Percentiles rank a stretch among this genome's conserved stretches.
Conservation (phyloP, 2,113 vertebrate species). For the Neomonachus schauinslandi region DNA sequence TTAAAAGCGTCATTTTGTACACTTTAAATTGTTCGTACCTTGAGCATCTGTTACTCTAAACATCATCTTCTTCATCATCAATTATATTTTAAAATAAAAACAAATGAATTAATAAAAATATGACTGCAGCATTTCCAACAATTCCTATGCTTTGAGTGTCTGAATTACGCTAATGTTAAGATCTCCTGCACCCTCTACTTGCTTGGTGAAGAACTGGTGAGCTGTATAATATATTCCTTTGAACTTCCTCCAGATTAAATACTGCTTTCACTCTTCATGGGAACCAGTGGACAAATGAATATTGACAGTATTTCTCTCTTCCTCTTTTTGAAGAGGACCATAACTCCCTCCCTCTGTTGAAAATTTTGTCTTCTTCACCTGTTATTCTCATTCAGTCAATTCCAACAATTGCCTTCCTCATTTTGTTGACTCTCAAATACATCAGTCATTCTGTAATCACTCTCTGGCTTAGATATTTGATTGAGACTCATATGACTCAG, state of each 20-base stretch:
- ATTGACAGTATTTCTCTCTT: background rate
- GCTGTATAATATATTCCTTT: background rate
- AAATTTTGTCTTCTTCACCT: background rate
- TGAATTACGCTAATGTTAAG: background rate
- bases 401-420: background rate
- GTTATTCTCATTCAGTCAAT: background rate
- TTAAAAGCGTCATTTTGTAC: background rate
- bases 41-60: background rate
- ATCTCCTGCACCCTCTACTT: rapidly evolving
- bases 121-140: background rate
- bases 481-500: background rate
- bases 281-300: background rate
- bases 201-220: background rate
- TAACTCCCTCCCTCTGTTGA: background rate
- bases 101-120: background rate
- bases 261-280: background rate
- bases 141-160: background rate
- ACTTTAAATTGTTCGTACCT: background rate
- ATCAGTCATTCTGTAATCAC: background rate
- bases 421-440: background rate
- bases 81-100: background rate
- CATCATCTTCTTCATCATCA: background rate
- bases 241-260: background rate
- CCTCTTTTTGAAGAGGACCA: background rate
- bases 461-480: background rate